Evolutionary conservation across 2,888 invertebrate species (phyloP).

Genomic region (Lithophane ornitopus): DNA sequence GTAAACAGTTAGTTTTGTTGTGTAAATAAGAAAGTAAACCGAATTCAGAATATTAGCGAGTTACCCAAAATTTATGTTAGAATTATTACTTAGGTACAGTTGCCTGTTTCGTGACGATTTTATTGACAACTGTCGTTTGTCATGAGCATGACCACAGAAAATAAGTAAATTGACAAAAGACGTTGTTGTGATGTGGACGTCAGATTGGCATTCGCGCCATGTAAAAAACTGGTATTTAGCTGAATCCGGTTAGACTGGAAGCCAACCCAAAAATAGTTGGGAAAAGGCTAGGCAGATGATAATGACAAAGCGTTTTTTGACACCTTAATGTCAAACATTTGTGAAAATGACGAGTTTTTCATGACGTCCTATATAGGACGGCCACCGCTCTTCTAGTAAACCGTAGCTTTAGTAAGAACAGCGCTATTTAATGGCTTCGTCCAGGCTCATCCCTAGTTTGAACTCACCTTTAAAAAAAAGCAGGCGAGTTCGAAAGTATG

Average conservation of each 20-base stretch:
- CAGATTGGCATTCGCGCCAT: not conserved
- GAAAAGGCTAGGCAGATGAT: not conserved
- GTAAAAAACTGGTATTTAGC: not conserved
- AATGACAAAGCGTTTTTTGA: not conserved
- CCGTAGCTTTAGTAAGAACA: not conserved
- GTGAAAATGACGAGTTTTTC: not conserved
- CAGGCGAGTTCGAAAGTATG: too few species aligned
- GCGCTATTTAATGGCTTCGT: too few species aligned
- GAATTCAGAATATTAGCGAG: constrained; percentile 71
- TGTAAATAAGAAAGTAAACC: constrained; percentile 76
- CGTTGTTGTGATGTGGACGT: not conserved
- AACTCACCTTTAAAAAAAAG: too few species aligned
- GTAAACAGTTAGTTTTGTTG: constrained; percentile 67
- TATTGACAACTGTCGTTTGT: not conserved
- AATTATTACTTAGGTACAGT: constrained; percentile 28
- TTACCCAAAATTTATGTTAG: constrained; percentile 71
- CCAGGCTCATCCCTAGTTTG: too few species aligned
- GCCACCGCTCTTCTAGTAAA: not conserved
- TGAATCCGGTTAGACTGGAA: not conserved
- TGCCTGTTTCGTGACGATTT: not conserved
- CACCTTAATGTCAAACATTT: not conserved
- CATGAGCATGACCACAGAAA: not conserved
- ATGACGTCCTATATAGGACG: not conserved
- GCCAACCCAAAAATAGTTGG: not conserved
- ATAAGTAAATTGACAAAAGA: not conserved